A percentile compares a stretch with the other conserved stretches of the same genome.
Evolutionary conservation across 2,113 vertebrate genomes (phyloP).

Genomic region (Rallus limicola): DNA sequence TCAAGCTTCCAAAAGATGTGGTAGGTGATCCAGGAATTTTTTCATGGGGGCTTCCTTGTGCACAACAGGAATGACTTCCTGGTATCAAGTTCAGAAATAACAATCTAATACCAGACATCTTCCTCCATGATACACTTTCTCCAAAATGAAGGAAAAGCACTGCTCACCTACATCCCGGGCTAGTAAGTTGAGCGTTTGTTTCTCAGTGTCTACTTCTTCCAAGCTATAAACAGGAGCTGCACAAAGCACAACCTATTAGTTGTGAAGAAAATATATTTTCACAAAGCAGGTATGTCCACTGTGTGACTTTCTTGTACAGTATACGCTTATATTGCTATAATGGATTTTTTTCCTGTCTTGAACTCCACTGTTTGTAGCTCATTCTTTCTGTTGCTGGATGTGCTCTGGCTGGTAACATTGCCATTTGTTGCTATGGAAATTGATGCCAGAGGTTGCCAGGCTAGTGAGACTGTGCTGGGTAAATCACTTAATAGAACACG

Average conservation of each 20-base stretch:
- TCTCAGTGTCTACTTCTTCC: not conserved
- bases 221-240: not conserved
- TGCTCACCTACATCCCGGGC: not conserved
- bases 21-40: not conserved
- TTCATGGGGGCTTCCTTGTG: not conserved
- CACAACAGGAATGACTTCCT: not conserved
- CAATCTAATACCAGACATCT: not conserved
- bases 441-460: not conserved
- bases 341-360: not conserved
- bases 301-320: not conserved
- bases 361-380: not conserved
- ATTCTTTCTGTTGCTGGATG: not conserved
- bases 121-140: not conserved
- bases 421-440: slow-evolving; percentile 65
- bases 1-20: not conserved
- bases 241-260: not conserved
- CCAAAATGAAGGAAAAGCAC: not conserved
- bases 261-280: not conserved
- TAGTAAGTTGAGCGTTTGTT: not conserved
- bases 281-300: not conserved
- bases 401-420: not conserved
- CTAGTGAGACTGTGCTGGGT: not conserved
- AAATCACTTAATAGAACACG: slow-evolving; percentile 49
- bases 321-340: not conserved
- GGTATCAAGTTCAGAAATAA: not conserved